phyloP scores from a whole-genome alignment of 2,113 vertebrate genomes.

The Mellivora capensis region DNA sequence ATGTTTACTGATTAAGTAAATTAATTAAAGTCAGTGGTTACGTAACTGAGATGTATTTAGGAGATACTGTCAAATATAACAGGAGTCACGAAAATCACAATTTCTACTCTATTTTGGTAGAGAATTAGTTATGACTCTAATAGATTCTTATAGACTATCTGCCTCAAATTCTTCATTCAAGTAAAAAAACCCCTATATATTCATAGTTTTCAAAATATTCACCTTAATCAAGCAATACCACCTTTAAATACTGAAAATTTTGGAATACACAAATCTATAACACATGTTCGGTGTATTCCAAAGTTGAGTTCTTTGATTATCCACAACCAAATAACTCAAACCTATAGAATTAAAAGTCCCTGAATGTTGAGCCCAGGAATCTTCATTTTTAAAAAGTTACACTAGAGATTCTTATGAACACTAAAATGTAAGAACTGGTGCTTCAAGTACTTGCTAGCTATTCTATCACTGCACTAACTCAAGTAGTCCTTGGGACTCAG shows the following conservation, averaged over 20 bases:
- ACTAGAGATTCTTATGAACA: background rate
- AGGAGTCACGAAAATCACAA: background rate
- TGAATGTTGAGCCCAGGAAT: background rate
- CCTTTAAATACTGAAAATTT: background rate
- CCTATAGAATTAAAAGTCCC: background rate
- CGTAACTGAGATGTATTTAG: background rate
- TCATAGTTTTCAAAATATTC: background rate
- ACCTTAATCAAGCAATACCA: background rate
- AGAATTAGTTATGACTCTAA: background rate
- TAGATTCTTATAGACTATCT: background rate
- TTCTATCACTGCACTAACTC: background rate
- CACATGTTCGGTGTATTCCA: background rate
- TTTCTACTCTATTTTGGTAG: background rate
- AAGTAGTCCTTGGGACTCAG: background rate
- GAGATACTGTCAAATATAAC: background rate
- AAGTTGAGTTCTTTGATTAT: background rate
- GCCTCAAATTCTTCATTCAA: background rate
- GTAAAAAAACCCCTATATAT: background rate
- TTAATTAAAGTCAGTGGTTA: background rate
- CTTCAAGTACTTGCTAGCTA: background rate
- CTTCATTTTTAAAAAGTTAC: background rate
- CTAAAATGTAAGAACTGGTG: background rate
- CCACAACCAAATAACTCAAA: background rate
- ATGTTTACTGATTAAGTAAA: background rate
- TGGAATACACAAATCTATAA: background rate